Percentiles rank a stretch among this genome's conserved stretches.
Conservation (phyloP, 2,113 vertebrate genomes). For the Pachyramphus minor region DNA sequence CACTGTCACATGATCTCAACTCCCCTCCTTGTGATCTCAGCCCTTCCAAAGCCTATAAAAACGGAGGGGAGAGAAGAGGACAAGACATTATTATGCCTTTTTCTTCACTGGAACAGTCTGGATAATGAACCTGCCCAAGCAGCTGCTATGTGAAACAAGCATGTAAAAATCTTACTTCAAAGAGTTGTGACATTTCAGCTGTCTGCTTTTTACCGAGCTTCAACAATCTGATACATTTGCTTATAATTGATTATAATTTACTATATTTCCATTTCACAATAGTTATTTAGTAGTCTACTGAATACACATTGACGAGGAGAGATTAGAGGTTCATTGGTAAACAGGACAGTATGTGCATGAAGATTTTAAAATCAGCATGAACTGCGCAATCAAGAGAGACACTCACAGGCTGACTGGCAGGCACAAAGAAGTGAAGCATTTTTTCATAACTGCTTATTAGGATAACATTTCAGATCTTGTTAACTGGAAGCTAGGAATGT, state of each 20-base stretch:
- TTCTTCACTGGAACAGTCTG: neutral
- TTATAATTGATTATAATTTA: neutral
- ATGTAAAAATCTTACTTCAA: neutral
- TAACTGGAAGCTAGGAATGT: neutral
- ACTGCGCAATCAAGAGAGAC: neutral
- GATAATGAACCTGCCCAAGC: neutral
- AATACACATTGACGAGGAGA: neutral
- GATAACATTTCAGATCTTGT: neutral
- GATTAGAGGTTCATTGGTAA: neutral
- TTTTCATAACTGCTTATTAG: neutral
- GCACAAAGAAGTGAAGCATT: neutral
- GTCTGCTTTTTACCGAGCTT: neutral
- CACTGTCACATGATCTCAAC: neutral
- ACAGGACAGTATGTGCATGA: neutral
- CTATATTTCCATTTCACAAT: neutral
- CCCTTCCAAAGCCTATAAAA: neutral
- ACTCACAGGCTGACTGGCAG: neutral
- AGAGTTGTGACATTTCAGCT: neutral
- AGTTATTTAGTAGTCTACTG: neutral
- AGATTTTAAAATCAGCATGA: neutral
- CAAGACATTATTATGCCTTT: neutral
- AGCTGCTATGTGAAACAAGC: neutral
- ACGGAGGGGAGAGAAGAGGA: neutral
- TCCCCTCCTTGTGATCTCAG: neutral
- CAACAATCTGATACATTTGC: neutral